These are phyloP conservation scores for Toxotes chatareus DNA, from an alignment of 2,113 vertebrate species.

Conservation along the genomic window DNA sequence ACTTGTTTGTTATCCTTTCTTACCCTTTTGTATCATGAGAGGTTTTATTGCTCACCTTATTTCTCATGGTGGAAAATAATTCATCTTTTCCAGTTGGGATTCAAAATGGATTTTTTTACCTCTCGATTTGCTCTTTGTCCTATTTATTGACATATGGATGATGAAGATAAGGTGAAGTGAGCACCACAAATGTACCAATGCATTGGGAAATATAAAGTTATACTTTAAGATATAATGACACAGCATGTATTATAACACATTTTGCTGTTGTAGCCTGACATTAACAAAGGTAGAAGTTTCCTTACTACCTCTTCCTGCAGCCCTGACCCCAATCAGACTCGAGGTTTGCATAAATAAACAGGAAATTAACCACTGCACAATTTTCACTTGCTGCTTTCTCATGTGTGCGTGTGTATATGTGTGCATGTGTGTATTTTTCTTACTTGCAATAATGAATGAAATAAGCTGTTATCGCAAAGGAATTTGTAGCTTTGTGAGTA, in stretches of 20 bases:
- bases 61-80: conserved; percentile 91
- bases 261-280: neutral
- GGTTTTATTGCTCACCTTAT: conserved; percentile 90
- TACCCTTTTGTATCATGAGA: conserved; percentile 87
- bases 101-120: conserved; percentile 80
- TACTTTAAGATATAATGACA: neutral
- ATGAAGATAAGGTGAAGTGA: conserved; percentile 43
- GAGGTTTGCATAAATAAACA: conserved; percentile 32
- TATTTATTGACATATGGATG: conserved; percentile 26
- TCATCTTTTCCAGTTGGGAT: conserved; percentile 89
- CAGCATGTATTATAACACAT: neutral
- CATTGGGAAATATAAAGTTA: neutral
- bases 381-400: conserved; percentile 37
- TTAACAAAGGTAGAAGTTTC: conserved; percentile 14
- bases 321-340: neutral
- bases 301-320: neutral
- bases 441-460: conserved; percentile 74
- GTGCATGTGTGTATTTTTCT: conserved; percentile 52
- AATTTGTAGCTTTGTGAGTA: conserved; percentile 84
- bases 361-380: conserved; percentile 26
- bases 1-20: conserved; percentile 90
- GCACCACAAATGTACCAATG: neutral
- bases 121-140: conserved; percentile 59
- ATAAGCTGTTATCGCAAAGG: conserved; percentile 77
- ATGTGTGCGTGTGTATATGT: conserved; percentile 12